These are phyloP conservation scores for Buphagus erythrorhynchus DNA, from an alignment of 2,797 vertebrate species.

Conservation along the genomic window DNA sequence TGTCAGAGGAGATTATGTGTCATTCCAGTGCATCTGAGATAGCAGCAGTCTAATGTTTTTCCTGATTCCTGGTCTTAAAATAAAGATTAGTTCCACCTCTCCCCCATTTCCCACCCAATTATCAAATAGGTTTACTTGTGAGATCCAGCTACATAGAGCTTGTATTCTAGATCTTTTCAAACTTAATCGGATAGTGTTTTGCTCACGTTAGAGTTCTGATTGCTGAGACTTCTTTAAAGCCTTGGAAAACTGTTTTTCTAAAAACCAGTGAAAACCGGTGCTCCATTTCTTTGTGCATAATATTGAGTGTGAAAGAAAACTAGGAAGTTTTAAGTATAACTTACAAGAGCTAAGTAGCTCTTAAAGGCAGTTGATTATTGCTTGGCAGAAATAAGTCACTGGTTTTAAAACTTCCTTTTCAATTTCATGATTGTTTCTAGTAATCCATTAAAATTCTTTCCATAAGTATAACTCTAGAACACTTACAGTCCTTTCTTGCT, in stretches of 20 bases:
- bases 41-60: neutral
- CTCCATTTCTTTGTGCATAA: neutral
- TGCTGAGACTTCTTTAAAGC: neutral
- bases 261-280: no score
- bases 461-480: neutral
- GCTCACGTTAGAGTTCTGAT: neutral
- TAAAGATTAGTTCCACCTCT: neutral
- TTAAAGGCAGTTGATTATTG: neutral
- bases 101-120: rapidly evolving
- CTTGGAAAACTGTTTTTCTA: neutral
- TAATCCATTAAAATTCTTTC: neutral
- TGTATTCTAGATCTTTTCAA: neutral
- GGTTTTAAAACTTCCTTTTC: neutral
- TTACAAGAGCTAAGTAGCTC: neutral
- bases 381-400: neutral
- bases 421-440: neutral
- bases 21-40: neutral
- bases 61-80: neutral
- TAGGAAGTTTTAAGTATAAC: neutral
- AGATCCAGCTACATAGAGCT: neutral
- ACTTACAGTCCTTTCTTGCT: neutral
- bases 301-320: neutral
- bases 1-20: neutral
- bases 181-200: neutral
- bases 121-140: neutral